Conservation (phyloP, 2,888 invertebrate species). For the Crocallis elinguaria region DNA sequence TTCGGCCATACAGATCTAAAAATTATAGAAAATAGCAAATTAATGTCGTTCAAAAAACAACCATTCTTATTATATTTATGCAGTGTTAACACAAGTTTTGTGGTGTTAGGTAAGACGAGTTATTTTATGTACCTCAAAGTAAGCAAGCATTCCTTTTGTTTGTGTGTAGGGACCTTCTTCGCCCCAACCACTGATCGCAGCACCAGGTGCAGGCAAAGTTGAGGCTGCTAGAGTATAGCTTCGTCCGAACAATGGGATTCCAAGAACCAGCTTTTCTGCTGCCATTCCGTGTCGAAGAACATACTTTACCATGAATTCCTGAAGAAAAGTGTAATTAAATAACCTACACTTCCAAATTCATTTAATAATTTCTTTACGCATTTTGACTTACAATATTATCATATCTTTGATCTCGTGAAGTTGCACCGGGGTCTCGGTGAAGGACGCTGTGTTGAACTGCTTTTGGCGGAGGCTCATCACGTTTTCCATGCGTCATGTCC, state of each 20-base stretch:
- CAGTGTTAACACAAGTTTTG: neutral
- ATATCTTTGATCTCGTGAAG: constrained; percentile 70
- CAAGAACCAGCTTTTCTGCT: constrained; percentile 88
- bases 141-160: constrained; percentile 88
- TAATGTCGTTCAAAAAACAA: neutral
- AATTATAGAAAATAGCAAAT: constrained; percentile 15
- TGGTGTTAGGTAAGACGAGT: neutral
- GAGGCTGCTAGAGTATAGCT: constrained; percentile 87
- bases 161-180: constrained; percentile 88
- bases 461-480: constrained; percentile 72
- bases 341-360: neutral
- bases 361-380: neutral
- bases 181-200: constrained; percentile 86
- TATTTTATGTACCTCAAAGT: constrained; percentile 86
- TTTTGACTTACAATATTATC: constrained; percentile 70
- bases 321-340: neutral
- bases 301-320: constrained; percentile 89
- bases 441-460: constrained; percentile 80
- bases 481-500: constrained; percentile 77
- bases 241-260: constrained; percentile 89
- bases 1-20: constrained; percentile 83
- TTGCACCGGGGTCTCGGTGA: constrained; percentile 76
- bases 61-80: neutral
- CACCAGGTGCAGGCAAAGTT: constrained; percentile 82
- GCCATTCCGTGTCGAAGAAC: constrained; percentile 87